Evolutionary conservation across 2,113 vertebrate genomes (phyloP).

Genomic region (Girardinichthys multiradiatus): DNA sequence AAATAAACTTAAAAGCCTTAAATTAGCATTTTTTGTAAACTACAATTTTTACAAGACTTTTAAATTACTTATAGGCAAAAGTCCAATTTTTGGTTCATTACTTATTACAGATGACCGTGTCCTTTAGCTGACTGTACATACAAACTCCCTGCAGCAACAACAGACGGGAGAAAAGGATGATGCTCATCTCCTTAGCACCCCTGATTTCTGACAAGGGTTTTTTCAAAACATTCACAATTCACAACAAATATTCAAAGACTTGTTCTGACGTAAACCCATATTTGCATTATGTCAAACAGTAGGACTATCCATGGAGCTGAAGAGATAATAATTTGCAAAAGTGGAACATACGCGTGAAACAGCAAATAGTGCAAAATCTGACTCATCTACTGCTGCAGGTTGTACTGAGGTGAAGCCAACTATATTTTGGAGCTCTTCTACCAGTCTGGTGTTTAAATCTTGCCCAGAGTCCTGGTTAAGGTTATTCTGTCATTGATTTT

Average conservation of each 20-base stretch:
- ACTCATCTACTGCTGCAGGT: constrained; percentile 34
- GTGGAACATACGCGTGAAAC: constrained; percentile 3
- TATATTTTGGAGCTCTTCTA: constrained; percentile 10
- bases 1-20: neutral
- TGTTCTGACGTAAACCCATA: neutral
- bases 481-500: constrained; percentile 33
- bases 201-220: constrained; percentile 39
- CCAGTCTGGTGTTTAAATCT: constrained; percentile 22
- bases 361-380: constrained; percentile 25
- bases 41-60: neutral
- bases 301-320: too few relatives aligned
- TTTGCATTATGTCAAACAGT: too few relatives aligned
- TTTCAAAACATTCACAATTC: neutral
- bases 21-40: constrained; percentile 1
- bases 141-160: constrained; percentile 37
- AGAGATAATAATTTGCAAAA: neutral
- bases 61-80: constrained; percentile 13
- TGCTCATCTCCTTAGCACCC: constrained; percentile 41
- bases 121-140: constrained; percentile 42
- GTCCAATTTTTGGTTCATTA: constrained; percentile 6
- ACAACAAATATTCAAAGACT: constrained; percentile 20
- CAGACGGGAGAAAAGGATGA: constrained; percentile 44
- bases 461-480: constrained; percentile 5
- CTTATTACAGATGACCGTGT: constrained; percentile 15
- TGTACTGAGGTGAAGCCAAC: constrained; percentile 24